Base-by-base conservation (phyloP, 2,797 vertebrate species). In the Myioborus melanocephalus region DNA sequence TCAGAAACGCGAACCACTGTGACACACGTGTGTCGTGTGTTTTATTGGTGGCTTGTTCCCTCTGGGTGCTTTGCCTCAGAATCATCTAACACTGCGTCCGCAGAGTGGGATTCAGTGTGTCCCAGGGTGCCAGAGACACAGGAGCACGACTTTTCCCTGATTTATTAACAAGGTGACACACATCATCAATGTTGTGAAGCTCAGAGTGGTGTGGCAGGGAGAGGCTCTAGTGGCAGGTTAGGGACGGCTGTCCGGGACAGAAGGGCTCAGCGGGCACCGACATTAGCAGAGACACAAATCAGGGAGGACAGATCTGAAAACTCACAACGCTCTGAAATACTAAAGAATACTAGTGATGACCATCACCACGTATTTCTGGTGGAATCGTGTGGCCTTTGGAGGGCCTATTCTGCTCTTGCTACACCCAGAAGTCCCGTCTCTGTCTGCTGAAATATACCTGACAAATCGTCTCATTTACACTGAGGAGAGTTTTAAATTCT, bases 401-500 rank as follows among this genome's bases (percentile, higher is more conserved):
- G n/a, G 8, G 18, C 7, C 20, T 57, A 4, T 50, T 77, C 28
- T 49, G 9, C 27, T 35, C 39, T 49, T 6, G 8, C 35, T 14
- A 24, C 34, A 18, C 7, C 2, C 44, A 46, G 28, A 56, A 76
- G 12, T n/a, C 14, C 28, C 17, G 32, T 43, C n/a, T 21, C 13
- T 8, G 20, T 37, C 63, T 79, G 11, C 64, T 41, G 72, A 72
- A 87, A 73, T 0, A 7, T 23, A 43, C 16, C 39, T 71, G 50
- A 70, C 16, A 60, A 64, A 34, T 43, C 27, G 12, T 64, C 6
- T 49, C 91, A 65, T 93, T 96, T 94, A 61, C 87, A 60, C 44
- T 61, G 44, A 1, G 6, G 65, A 77, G 76, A 65, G 19, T 92
- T 97, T 97, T 68, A 96, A 69, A 89, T 75, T 69, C 44, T 76